phyloP scores from a whole-genome alignment of 2,888 invertebrate genomes.

The Periphyllus acericola region DNA sequence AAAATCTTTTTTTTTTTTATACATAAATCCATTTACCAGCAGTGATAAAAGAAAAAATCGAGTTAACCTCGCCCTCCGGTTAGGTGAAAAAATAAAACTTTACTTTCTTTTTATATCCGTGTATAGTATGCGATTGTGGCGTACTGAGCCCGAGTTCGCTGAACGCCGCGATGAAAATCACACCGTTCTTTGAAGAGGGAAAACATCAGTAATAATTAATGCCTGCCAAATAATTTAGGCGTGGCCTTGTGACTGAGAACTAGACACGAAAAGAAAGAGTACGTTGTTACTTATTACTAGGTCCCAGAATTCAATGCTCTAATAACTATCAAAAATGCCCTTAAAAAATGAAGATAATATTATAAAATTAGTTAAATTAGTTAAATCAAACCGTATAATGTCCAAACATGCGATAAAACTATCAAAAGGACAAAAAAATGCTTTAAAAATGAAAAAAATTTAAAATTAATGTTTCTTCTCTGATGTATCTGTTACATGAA shows the following conservation, averaged over 20 bases:
- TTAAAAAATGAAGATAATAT: too few relatives aligned
- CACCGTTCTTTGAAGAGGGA: neutral
- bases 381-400: too few relatives aligned
- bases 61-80: neutral
- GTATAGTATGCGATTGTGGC: neutral
- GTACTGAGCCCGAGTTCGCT: neutral
- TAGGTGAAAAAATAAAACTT: neutral
- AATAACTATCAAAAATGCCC: too few relatives aligned
- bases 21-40: neutral
- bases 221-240: neutral
- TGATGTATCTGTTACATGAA: too few relatives aligned
- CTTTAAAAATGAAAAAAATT: too few relatives aligned
- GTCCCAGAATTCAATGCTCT: too few relatives aligned
- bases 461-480: too few relatives aligned
- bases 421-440: too few relatives aligned
- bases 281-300: neutral
- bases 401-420: too few relatives aligned
- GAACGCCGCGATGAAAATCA: neutral
- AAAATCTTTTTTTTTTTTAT: neutral
- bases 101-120: neutral
- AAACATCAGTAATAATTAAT: neutral
- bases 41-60: neutral
- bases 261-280: neutral
- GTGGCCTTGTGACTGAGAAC: neutral
- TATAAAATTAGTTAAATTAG: too few relatives aligned